Evolutionary conservation across 1,140 invertebrate species (phyloP).

Genomic region (Drosophila watanabei): DNA sequence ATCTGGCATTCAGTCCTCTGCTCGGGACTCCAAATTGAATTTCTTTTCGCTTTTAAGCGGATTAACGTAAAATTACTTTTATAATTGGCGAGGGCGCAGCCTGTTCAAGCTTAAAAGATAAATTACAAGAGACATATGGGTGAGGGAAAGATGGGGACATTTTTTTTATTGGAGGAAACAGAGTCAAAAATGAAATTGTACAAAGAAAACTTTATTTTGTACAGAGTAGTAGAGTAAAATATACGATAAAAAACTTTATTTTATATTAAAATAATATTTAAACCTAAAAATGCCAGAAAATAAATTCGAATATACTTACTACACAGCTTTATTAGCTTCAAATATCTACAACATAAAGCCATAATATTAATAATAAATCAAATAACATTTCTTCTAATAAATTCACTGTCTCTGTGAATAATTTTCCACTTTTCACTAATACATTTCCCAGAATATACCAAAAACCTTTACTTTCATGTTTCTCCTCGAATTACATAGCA

Average conservation of each 20-base stretch:
- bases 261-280: too few species aligned
- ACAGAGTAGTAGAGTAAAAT: too few species aligned
- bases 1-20: conserved; percentile 7
- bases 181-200: neutral
- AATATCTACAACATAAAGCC: neutral
- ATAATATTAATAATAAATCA: too few species aligned
- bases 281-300: too few species aligned
- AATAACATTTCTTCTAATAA: too few species aligned
- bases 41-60: conserved; percentile 57
- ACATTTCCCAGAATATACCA: neutral
- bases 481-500: neutral
- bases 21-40: conserved; percentile 36
- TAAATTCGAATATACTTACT: too few species aligned
- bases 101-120: conserved; percentile 10
- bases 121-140: conserved; percentile 4
- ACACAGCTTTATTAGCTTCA: neutral
- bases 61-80: conserved; percentile 56
- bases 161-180: too few species aligned
- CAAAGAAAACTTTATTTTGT: neutral
- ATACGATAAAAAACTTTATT: too few species aligned
- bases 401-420: too few species aligned
- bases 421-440: neutral
- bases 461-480: neutral
- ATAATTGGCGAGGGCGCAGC: conserved; percentile 27
- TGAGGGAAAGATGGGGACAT: too few species aligned